Conservation (phyloP, 2,113 vertebrate species). For the Calyptommatus sinebrachiatus region DNA sequence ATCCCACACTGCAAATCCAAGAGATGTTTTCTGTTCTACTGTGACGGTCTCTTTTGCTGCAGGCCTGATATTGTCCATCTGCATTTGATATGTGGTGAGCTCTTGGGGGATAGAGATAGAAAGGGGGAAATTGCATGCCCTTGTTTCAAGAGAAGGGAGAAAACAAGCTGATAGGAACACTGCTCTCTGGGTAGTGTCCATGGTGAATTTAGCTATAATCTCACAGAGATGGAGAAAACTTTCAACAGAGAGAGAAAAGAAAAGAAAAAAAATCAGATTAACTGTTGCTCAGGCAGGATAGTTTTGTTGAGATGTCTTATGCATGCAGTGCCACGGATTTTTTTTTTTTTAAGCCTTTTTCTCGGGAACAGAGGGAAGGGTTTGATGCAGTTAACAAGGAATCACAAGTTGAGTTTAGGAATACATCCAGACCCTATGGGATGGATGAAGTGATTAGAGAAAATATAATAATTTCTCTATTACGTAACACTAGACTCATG, state of each 20-base stretch:
- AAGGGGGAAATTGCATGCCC: not conserved
- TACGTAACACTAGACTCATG: no score
- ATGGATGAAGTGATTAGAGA: no score
- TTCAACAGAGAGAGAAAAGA: constrained; percentile 30
- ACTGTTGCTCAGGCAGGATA: constrained; percentile 42
- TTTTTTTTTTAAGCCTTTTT: no score
- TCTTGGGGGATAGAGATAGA: not conserved
- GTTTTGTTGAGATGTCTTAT: constrained; percentile 41
- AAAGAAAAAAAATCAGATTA: constrained; percentile 45
- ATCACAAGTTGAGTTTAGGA: no score
- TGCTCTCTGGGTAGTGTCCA: constrained; percentile 2
- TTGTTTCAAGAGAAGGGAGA: constrained; percentile 1
- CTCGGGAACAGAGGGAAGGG: no score
- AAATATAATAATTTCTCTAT: no score
- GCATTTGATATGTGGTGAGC: not conserved
- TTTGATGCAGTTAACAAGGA: no score
- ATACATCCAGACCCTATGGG: no score
- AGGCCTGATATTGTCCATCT: constrained; percentile 38
- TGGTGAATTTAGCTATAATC: constrained; percentile 7
- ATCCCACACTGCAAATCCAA: constrained; percentile 35
- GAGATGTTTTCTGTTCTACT: constrained; percentile 14
- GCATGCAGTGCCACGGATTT: no score
- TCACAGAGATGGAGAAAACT: constrained; percentile 46
- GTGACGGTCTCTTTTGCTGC: constrained; percentile 27
- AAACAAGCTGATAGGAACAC: not conserved